A percentile compares a stretch with the other conserved stretches of the same genome.
These are phyloP conservation scores for Ips typographus DNA, from an alignment of 1,140 invertebrate species.

Conservation along the genomic window DNA sequence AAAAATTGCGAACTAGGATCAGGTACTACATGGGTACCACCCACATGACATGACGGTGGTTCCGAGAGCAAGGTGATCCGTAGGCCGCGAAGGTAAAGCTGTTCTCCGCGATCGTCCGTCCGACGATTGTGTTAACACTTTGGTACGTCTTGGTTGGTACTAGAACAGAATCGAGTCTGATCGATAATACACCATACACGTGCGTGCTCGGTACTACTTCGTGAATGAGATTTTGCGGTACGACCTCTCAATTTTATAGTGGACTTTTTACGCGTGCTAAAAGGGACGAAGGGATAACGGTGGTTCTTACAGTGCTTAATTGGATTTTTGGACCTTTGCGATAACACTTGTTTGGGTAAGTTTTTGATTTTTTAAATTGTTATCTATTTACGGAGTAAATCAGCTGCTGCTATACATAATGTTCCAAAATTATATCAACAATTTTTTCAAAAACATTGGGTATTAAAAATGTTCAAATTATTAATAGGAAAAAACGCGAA, in stretches of 20 bases:
- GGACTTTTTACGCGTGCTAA: too few relatives aligned
- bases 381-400: too few relatives aligned
- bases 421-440: too few relatives aligned
- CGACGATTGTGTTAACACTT: constrained; percentile 36
- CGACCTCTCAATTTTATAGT: constrained; percentile 1
- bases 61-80: constrained; percentile 38
- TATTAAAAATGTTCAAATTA: too few relatives aligned
- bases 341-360: too few relatives aligned
- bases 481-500: too few relatives aligned
- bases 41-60: constrained; percentile 19
- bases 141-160: constrained; percentile 32
- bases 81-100: constrained; percentile 38
- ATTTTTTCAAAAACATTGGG: too few relatives aligned
- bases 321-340: too few relatives aligned
- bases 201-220: constrained; percentile 30
- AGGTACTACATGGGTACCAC: constrained; percentile 17
- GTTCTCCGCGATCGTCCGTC: constrained; percentile 29
- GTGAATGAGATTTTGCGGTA: constrained; percentile 27
- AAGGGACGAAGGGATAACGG: too few relatives aligned
- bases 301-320: too few relatives aligned
- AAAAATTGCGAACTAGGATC: constrained; percentile 1
- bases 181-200: constrained; percentile 35
- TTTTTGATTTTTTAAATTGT: too few relatives aligned
- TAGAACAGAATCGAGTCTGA: constrained; percentile 33
- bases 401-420: too few relatives aligned